phyloP scores from a whole-genome alignment of 2,113 vertebrate species.

The Clarias macrocephalus region DNA sequence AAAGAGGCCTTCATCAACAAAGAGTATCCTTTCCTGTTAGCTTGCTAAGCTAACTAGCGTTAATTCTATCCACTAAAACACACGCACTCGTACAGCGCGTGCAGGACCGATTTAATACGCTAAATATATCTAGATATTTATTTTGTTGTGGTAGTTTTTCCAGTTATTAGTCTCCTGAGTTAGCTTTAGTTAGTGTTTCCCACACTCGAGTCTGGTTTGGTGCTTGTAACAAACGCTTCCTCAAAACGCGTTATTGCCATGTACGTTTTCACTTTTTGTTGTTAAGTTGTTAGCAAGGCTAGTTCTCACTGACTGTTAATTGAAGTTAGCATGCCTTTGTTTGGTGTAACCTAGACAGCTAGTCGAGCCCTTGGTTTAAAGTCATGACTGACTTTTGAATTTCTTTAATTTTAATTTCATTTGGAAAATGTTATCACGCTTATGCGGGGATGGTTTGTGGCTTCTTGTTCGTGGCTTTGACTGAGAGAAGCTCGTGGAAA shows the following conservation, averaged over 20 bases:
- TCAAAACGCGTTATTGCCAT: no score
- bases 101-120: neutral
- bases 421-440: neutral
- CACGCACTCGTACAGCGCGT: neutral
- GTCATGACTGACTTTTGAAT: no score
- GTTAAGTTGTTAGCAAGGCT: neutral
- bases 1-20: slow-evolving; percentile 95
- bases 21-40: slow-evolving; percentile 84
- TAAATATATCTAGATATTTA: no score
- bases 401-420: no score
- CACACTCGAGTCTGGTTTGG: neutral
- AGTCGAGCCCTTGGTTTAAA: neutral
- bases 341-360: neutral
- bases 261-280: neutral
- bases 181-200: neutral
- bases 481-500: neutral
- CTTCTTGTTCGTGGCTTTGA: neutral
- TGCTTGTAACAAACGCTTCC: no score
- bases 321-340: neutral
- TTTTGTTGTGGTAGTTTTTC: neutral
- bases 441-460: neutral
- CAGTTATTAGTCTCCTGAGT: neutral
- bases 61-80: neutral
- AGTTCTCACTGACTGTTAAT: neutral
- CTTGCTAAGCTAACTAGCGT: neutral